Evolutionary conservation across 2,888 invertebrate genomes (phyloP).

Genomic region (Alloscopus bannaensis): DNA sequence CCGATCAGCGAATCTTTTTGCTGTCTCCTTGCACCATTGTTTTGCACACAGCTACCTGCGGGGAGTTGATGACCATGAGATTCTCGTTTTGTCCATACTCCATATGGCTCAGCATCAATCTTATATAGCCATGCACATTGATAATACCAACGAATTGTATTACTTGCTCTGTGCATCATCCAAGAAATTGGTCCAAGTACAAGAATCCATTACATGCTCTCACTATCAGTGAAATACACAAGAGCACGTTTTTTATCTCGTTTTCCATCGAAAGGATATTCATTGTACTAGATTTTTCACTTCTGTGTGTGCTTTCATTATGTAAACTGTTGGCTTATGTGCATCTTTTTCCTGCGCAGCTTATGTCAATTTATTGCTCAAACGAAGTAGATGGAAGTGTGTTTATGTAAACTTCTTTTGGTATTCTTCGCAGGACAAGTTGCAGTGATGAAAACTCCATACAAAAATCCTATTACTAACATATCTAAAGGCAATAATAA

Average conservation of each 20-base stretch:
- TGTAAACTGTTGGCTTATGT: slow-evolving; percentile 12
- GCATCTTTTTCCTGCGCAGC: slow-evolving; percentile 4
- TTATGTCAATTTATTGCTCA: slow-evolving; percentile 11
- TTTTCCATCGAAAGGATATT: slow-evolving; percentile 12
- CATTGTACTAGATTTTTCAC: slow-evolving; percentile 25
- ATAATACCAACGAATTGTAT: too few relatives aligned
- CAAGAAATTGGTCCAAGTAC: slow-evolving; percentile 38
- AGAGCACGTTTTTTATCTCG: slow-evolving; percentile 45
- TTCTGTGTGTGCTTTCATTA: slow-evolving; percentile 29
- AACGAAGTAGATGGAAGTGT: not conserved
- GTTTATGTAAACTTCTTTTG: slow-evolving; percentile 14
- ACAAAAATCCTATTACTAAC: slow-evolving; percentile 2
- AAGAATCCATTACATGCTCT: slow-evolving; percentile 3
- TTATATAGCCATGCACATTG: not conserved
- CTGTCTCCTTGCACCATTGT: slow-evolving; percentile 33
- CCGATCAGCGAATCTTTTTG: not conserved
- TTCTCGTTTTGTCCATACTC: slow-evolving; percentile 49
- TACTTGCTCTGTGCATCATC: slow-evolving; percentile 27
- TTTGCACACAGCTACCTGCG: slow-evolving; percentile 36
- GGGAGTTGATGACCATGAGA: slow-evolving; percentile 61
- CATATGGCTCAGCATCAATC: slow-evolving; percentile 25
- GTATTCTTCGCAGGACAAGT: not conserved
- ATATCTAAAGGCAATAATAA: slow-evolving; percentile 15
- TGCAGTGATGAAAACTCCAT: slow-evolving; percentile 16
- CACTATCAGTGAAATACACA: slow-evolving; percentile 6